Base-by-base conservation (phyloP, 1,140 invertebrate genomes). In the Sarcophaga peregrina region DNA sequence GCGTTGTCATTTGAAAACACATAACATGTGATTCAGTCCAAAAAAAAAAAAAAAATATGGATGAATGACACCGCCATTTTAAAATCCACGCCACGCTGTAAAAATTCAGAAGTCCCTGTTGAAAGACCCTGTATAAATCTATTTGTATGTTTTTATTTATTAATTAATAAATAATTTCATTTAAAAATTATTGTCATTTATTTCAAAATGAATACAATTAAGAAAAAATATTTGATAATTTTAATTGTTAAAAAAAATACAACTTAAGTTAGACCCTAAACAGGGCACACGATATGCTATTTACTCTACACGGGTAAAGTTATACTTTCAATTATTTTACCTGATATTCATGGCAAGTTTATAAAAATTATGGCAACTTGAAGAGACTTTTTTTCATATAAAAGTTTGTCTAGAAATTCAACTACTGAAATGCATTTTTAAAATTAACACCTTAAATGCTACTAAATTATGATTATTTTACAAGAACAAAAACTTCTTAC, bases 381-480 rank as follows among this genome's bases (percentile, higher is more conserved):
- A 78, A 78, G 75, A 78, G 47, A 47, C 75, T 50, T 52, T 50
- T 48, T 75, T 47, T 75, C 8, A 76, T 47, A 76, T 15, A 76
- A 8, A 76, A 76, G 46, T 76, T 76, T 47, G 45, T 75, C 37
- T n/a, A 76, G 15, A n/a, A 7, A 17, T 48, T 47, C n/a, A 10
- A 6, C 8, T 73, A 58, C 1, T 20, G n/a, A 68, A 68, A 68
- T 68, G 62, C 62, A 68, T 20, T 17, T 37, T 37, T 37, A 17
- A 68, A 68, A 68, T 20, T 68, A 68, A 20, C 10, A 68, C 25
- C 7, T 68, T 8, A 68, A 17, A 25, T 20, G 4, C 25, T 37
- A 37, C 6, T 68, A 68, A 68, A 7, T 20, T 25, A n/a, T n/a
- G 7, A 58, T 13, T 58, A 68, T 20, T 68, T 20, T 68, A 68